phyloP scores from a whole-genome alignment of 2,797 vertebrate genomes.

The Leuciscus waleckii region DNA sequence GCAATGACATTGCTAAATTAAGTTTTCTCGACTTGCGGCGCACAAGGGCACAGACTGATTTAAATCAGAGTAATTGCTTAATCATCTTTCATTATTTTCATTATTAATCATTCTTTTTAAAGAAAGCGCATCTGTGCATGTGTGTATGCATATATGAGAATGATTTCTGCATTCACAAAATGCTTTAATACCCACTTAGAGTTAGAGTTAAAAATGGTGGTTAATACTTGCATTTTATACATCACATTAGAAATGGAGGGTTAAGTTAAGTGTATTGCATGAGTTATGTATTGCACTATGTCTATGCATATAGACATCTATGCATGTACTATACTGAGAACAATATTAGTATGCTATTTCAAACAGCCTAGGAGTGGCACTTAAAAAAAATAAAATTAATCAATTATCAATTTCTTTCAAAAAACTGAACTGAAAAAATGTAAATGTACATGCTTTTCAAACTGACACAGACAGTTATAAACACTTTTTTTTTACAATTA shows the following conservation, averaged over 20 bases:
- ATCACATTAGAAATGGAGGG: not conserved
- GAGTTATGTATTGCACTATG: not conserved
- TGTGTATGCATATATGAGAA: not conserved
- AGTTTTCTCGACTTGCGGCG: slow-evolving; percentile 55
- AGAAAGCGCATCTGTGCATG: slow-evolving; percentile 22
- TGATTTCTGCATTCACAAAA: not conserved
- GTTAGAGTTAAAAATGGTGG: not conserved
- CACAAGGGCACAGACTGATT: slow-evolving; percentile 47
- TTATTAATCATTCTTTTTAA: slow-evolving; percentile 31
- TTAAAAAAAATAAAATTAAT: not conserved
- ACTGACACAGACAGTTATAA: not conserved
- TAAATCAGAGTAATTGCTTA: slow-evolving; percentile 41
- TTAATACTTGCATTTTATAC: not conserved
- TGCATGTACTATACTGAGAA: not conserved
- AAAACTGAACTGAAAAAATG: too few relatives aligned
- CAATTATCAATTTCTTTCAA: not conserved
- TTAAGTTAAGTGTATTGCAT: not conserved
- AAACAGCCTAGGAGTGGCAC: not conserved
- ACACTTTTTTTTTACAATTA: not conserved
- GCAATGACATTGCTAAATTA: slow-evolving; percentile 60
- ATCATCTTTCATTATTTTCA: slow-evolving; percentile 49
- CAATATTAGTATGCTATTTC: not conserved
- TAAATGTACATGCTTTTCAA: not conserved
- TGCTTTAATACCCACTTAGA: not conserved
- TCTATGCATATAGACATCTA: not conserved